Conservation (phyloP, 2,888 invertebrate species). For the Macrophya annulata region DNA sequence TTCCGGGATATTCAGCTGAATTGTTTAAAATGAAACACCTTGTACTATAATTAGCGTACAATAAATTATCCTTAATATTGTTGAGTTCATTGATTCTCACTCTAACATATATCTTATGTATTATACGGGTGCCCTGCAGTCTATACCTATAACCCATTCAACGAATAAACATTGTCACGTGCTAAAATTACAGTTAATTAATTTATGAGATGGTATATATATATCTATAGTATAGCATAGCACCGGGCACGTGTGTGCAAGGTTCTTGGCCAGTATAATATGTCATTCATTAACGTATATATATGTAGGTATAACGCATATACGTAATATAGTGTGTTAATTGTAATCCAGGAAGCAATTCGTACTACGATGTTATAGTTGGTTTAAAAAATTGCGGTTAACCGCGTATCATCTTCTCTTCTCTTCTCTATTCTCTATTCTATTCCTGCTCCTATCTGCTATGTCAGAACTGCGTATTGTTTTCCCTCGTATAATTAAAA, state of each 20-base stretch:
- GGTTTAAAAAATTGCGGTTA: constrained; percentile 22
- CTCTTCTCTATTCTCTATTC: not conserved
- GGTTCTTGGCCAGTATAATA: not conserved
- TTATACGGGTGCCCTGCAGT: not conserved
- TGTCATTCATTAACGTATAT: not conserved
- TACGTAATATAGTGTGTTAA: not conserved
- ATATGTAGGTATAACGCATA: not conserved
- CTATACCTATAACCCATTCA: not conserved
- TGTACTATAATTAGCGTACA: not conserved
- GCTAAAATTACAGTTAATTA: constrained; percentile 48
- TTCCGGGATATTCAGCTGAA: too few relatives aligned
- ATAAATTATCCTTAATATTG: not conserved
- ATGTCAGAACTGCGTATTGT: not conserved
- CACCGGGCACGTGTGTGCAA: not conserved
- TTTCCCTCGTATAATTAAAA: not conserved
- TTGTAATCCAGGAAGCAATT: constrained; percentile 35
- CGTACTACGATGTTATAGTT: constrained; percentile 5
- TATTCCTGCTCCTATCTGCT: not conserved
- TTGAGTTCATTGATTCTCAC: constrained; percentile 10
- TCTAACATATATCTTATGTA: not conserved
- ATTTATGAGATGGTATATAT: constrained; percentile 31
- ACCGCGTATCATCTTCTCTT: not conserved
- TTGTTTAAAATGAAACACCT: too few relatives aligned
- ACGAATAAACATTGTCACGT: constrained; percentile 39
- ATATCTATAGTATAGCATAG: not conserved